Evolutionary conservation across 2,888 invertebrate species (phyloP), one percentile per base, ranked within the genome.

Genomic region (Monopis laevigella): DNA sequence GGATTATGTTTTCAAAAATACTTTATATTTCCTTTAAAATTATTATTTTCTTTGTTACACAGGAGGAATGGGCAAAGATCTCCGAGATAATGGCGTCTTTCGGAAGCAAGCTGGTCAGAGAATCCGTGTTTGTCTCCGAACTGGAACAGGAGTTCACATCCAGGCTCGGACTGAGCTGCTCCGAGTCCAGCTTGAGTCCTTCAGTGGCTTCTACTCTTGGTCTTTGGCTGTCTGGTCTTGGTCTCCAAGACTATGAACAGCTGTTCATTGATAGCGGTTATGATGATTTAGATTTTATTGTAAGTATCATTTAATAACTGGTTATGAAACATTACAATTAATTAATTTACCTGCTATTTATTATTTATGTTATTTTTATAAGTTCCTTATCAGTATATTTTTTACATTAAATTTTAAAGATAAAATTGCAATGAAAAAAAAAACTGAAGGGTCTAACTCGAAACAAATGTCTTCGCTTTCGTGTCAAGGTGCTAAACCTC

Each of bases 21-120:
- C n/a, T n/a, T n/a, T n/a, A n/a, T n/a, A n/a, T n/a, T n/a, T n/a
- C n/a, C n/a, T n/a, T n/a, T n/a, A n/a, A 24, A 24, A 24, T 7
- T 8, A 24, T n/a, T 29, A 7, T n/a, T 27, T 12, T 16, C 27
- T 26, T 53, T 56, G 47, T 50, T 44, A 49, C n/a, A 52, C 88
- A 92, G 74, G 94, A 95, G 73, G 96, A 97, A 78, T 96, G 97
- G 93, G 93, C 93, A 16, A 93, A 96, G 77, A 96, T 97, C 56
- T 93, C 93, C 36, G 94, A 96, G 73, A 96, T 96, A 56, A 93
- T 97, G 89, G 94, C 94, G 30, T 93, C 94, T 1, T 93, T 97
- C 60, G 95, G 96, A 45, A 92, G 90, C 49, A 91, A 90, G 43
- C 84, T 92, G 24, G 88, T 92, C 10, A 70, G 89, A 13, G 90